Conservation (phyloP, 2,797 vertebrate genomes). For the Sphenodon punctatus region DNA sequence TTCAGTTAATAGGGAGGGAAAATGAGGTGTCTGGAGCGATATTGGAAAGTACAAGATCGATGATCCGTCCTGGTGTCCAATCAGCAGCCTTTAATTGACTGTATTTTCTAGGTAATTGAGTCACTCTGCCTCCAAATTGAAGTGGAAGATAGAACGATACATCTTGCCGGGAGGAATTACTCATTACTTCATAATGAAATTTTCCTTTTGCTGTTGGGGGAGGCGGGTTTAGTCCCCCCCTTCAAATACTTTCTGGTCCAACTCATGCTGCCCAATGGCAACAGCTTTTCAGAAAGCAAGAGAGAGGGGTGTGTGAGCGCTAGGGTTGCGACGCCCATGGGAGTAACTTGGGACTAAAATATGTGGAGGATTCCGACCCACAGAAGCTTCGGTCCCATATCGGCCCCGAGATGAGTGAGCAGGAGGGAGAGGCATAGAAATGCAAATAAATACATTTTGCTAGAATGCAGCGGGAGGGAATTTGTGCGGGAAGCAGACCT, state of each 20-base stretch:
- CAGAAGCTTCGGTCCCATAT: too few species aligned
- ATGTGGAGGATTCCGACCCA: too few species aligned
- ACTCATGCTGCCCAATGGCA: background rate
- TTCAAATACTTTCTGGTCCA: too few species aligned
- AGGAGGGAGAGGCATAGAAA: too few species aligned
- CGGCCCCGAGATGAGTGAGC: too few species aligned
- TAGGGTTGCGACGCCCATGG: too few species aligned
- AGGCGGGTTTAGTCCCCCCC: slow-evolving; percentile 30
- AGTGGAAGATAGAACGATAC: slow-evolving; percentile 83
- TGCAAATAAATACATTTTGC: too few species aligned
- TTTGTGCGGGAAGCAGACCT: too few species aligned
- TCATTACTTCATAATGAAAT: slow-evolving; percentile 82
- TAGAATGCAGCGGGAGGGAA: too few species aligned
- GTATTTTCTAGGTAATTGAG: slow-evolving; percentile 88
- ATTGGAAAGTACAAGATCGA: slow-evolving; percentile 94
- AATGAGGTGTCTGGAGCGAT: slow-evolving; percentile 92
- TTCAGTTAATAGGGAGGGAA: slow-evolving; percentile 90
- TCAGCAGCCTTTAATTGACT: slow-evolving; percentile 92
- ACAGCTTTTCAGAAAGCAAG: background rate
- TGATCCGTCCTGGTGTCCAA: slow-evolving; percentile 87
- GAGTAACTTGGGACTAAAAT: too few species aligned
- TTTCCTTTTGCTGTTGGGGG: slow-evolving; percentile 75
- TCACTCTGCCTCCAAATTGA: slow-evolving; percentile 84
- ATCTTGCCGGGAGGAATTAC: slow-evolving; percentile 80
- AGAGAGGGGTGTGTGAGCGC: too few species aligned